These are phyloP conservation scores for Cephalopterus ornatus DNA, from an alignment of 2,113 vertebrate genomes.

Conservation along the genomic window DNA sequence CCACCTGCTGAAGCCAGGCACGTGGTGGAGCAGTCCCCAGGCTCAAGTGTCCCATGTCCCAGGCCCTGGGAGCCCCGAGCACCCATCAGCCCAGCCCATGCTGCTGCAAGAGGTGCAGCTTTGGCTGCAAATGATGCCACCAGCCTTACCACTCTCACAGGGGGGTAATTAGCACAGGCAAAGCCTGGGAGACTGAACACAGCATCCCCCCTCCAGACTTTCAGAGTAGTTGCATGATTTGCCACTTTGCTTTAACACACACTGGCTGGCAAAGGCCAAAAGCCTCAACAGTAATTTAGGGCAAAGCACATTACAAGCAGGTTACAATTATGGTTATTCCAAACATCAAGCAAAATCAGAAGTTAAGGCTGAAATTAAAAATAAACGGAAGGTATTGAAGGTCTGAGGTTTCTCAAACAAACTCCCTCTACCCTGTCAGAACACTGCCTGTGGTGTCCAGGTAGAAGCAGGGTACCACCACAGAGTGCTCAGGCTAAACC, in stretches of 20 bases:
- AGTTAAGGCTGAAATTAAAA: conserved; percentile 55
- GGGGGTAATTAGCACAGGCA: neutral
- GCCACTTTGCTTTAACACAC: conserved; percentile 23
- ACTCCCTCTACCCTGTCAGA: neutral
- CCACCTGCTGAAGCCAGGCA: neutral
- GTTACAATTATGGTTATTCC: conserved; percentile 34
- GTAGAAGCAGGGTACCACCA: neutral
- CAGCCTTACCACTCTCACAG: neutral
- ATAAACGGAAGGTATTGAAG: neutral
- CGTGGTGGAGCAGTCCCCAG: neutral
- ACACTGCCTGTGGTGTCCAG: fast-evolving
- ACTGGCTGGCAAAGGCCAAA: neutral
- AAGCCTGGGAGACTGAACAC: neutral
- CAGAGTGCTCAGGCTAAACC: neutral
- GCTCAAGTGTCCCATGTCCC: neutral
- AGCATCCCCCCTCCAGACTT: neutral
- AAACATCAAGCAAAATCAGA: conserved; percentile 45
- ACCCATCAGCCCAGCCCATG: neutral
- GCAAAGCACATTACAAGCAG: conserved; percentile 53
- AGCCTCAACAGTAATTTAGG: conserved; percentile 14
- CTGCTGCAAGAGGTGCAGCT: neutral
- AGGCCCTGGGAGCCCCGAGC: neutral
- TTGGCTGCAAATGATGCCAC: neutral
- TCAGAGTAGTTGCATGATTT: neutral
- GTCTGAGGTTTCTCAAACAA: neutral